Evolutionary conservation across 2,797 vertebrate species (phyloP).

Genomic region (Emys orbicularis): DNA sequence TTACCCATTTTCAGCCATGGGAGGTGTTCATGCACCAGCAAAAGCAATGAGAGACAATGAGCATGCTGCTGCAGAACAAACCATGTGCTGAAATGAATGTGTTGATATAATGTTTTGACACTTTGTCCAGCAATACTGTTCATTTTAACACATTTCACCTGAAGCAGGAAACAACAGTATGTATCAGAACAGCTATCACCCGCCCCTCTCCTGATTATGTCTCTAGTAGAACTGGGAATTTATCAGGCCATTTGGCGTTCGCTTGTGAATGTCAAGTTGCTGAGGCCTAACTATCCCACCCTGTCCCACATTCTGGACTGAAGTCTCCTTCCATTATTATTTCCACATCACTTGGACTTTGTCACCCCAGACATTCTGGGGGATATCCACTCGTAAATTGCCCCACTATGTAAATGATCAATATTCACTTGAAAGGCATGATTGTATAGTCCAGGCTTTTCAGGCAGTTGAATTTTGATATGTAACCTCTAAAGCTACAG

Average conservation of each 20-base stretch:
- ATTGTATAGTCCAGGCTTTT: neutral
- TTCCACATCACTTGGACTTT: neutral
- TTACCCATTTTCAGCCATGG: neutral
- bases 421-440: neutral
- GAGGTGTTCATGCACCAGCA: neutral
- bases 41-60: too few species aligned
- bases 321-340: neutral
- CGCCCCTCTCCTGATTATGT: neutral
- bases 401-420: neutral
- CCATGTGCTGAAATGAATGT: neutral
- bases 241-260: neutral
- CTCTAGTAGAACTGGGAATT: neutral
- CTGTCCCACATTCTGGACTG: neutral
- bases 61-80: neutral
- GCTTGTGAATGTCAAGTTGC: neutral
- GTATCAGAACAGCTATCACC: neutral
- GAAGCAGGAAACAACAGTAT: neutral
- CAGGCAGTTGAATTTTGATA: neutral
- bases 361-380: neutral
- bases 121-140: neutral
- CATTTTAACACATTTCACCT: neutral
- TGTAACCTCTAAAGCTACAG: neutral
- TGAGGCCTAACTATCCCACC: neutral
- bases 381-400: neutral
- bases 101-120: neutral